phyloP scores from a whole-genome alignment of 1,140 invertebrate species.

The Philaenus spumarius region DNA sequence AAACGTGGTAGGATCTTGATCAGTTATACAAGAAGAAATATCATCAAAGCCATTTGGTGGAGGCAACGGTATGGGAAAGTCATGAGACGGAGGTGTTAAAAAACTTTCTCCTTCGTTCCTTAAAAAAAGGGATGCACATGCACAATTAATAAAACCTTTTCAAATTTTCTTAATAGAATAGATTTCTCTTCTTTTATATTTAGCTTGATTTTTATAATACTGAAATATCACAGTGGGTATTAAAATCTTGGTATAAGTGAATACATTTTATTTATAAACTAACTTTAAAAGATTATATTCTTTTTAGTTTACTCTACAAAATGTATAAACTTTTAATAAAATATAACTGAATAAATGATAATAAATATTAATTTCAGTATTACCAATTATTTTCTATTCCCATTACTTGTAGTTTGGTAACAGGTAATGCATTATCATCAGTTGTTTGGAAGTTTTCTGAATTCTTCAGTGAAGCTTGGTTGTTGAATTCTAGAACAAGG shows the following conservation, averaged over 20 bases:
- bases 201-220: no score
- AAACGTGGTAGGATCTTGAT: slow-evolving; percentile 5
- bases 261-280: no score
- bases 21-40: neutral
- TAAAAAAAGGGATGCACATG: neutral
- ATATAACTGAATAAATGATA: no score
- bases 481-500: slow-evolving; percentile 12
- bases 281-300: no score
- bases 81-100: slow-evolving; percentile 18
- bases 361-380: no score
- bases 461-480: slow-evolving; percentile 17
- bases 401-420: slow-evolving; percentile 1
- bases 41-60: slow-evolving; percentile 13
- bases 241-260: no score
- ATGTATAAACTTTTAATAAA: no score
- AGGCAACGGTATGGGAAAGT: slow-evolving; percentile 24
- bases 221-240: no score
- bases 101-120: slow-evolving; percentile 24
- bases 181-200: no score
- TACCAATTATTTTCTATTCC: slow-evolving; percentile 21
- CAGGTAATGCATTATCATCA: neutral
- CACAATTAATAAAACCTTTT: neutral
- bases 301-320: no score
- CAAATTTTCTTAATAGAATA: neutral
- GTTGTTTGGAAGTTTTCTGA: neutral